These are phyloP conservation scores for Ascidia mentula DNA, from an alignment of 23 tunicate species.

Conservation along the genomic window DNA sequence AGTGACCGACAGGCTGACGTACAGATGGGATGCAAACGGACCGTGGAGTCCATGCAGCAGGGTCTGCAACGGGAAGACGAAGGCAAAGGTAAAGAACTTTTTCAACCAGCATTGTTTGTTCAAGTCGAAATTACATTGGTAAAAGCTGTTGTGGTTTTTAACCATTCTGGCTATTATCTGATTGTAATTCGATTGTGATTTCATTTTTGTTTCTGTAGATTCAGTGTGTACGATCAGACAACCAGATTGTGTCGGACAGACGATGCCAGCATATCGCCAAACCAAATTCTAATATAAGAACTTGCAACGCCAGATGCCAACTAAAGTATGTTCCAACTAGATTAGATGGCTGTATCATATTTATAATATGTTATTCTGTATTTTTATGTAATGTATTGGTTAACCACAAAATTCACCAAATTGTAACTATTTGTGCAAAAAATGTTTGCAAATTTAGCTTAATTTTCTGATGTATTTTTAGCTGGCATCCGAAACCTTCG, in stretches of 20 bases:
- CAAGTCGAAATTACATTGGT: no score
- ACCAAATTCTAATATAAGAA: conserved; percentile 29
- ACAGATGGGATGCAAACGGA: conserved; percentile 69
- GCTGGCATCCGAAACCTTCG: conserved; percentile 61
- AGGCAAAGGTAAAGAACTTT: conserved; percentile 73
- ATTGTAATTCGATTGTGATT: background rate
- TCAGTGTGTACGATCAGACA: conserved; percentile 59
- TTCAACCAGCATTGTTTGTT: no score
- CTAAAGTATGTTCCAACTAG: conserved; percentile 36
- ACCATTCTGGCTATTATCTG: background rate
- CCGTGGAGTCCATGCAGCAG: conserved; percentile 70
- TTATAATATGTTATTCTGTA: background rate
- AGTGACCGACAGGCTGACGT: conserved; percentile 35
- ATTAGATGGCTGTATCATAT: background rate
- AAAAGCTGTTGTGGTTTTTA: no score
- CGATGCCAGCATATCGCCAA: conserved; percentile 38
- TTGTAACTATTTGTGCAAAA: no score
- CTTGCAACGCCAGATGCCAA: conserved; percentile 69
- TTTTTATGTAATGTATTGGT: no score
- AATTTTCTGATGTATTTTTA: conserved; percentile 6
- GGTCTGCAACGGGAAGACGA: conserved; percentile 56
- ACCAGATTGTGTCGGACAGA: conserved; percentile 52
- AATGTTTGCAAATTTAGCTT: background rate
- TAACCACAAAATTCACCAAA: no score
- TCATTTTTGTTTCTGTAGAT: conserved; percentile 36